Conservation (phyloP, 2,113 vertebrate species). For the Datnioides undecimradiatus region DNA sequence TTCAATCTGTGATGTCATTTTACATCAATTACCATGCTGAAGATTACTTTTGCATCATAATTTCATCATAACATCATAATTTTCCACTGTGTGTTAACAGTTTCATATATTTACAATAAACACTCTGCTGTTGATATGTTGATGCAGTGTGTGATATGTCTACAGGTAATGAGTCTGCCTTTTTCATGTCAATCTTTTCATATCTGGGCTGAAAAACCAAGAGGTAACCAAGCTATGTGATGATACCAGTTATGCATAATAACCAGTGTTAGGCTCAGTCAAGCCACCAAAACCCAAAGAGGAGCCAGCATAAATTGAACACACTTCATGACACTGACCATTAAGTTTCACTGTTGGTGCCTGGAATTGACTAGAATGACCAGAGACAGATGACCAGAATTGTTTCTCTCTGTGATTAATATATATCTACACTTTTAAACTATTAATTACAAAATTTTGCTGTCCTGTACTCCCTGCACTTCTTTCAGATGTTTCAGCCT, state of each 20-base stretch:
- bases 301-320: neutral
- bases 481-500: neutral
- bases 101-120: neutral
- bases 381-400: neutral
- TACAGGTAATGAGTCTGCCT: neutral
- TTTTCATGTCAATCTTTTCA: neutral
- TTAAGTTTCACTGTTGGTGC: neutral
- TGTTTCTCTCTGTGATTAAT: neutral
- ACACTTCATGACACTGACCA: neutral
- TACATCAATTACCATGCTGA: too few relatives aligned
- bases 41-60: too few relatives aligned
- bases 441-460: conserved; percentile 1
- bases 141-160: neutral
- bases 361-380: neutral
- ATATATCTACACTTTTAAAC: neutral
- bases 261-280: neutral
- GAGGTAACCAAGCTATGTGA: neutral
- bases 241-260: neutral
- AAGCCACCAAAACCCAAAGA: neutral
- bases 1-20: too few relatives aligned
- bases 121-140: neutral
- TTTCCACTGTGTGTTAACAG: neutral
- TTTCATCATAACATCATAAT: neutral
- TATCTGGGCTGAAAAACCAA: neutral
- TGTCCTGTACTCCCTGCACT: neutral